Evolutionary conservation across 2,797 vertebrate species (phyloP), one percentile per base, ranked within the genome.

Genomic region (Spheniscus humboldti): DNA sequence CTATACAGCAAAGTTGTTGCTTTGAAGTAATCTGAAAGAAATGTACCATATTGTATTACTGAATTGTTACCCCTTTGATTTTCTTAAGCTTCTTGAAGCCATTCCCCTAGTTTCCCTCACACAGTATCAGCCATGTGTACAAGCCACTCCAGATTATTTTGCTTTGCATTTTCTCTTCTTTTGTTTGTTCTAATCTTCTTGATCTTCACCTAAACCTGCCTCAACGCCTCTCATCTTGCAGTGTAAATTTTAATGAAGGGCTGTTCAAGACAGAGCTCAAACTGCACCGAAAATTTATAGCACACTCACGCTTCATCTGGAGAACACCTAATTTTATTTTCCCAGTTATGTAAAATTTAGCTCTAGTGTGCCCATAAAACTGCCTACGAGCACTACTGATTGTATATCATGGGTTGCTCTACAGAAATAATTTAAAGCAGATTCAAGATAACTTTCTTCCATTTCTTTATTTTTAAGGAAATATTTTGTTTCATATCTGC

Each of bases 261-360:
- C 62, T 96, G 59, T 94, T 95, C 77, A 86, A 86, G 86, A 84
- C 50, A 90, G 81, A 96, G 95, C 79, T 95, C 86, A 90, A 97
- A 96, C 85, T 69, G 57, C 92, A 96, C 57, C 52, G 37, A 76
- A 97, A 90, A 98, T 97, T 97, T 97, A 97, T 72, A 90, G 63
- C 73, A 84, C 41, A 89, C 48, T 35, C 55, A 89, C 97, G 31
- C 52, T 78, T 97, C 63, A 78, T 82, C 77, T 89, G 86, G 88
- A 96, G 60, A 92, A 97, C 53, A 73, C 4, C n/a, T 67, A 96
- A 85, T 97, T 96, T 97, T 97, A 95, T 97, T 94, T 96, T 96
- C 94, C 75, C 68, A 91, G 92, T 97, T 96, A 97, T 6, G 33
- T 89, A 97, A 97, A 97, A 97, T 95, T 97, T 88, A 96, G 91